Conservation (phyloP, 2,888 invertebrate genomes). For the Adelphocoris suturalis region DNA sequence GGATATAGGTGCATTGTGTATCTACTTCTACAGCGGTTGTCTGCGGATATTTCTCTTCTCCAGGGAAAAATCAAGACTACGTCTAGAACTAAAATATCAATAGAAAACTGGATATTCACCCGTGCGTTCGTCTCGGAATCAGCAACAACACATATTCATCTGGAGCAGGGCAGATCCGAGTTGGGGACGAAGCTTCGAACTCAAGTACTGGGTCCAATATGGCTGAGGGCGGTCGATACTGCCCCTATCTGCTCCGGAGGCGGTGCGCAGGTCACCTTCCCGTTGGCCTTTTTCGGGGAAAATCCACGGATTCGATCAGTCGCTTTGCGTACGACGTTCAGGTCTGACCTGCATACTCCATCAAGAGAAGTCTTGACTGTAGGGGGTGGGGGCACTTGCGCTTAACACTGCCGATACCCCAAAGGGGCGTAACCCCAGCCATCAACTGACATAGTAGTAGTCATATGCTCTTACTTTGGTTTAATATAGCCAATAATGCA, state of each 20-base stretch:
- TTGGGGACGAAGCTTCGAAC: constrained; percentile 56
- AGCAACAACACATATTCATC: constrained; percentile 55
- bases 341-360: neutral
- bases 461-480: too few species aligned
- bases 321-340: neutral
- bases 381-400: neutral
- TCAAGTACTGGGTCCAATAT: constrained; percentile 58
- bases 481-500: too few species aligned
- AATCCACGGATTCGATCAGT: constrained; percentile 27
- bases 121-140: constrained; percentile 48
- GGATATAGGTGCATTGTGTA: neutral
- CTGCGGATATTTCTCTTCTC: neutral
- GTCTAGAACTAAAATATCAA: neutral
- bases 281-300: neutral
- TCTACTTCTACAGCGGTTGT: neutral
- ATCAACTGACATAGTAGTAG: too few species aligned
- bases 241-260: neutral
- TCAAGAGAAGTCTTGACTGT: neutral
- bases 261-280: constrained; percentile 45
- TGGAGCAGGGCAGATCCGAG: constrained; percentile 38
- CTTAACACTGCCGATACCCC: neutral
- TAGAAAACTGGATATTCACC: constrained; percentile 17
- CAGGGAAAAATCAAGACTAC: neutral
- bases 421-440: neutral
- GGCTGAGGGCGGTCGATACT: constrained; percentile 49